A percentile compares a stretch with the other conserved stretches of the same genome.
Conservation (phyloP, 2,797 vertebrate genomes). For the Austrolebias charrua region DNA sequence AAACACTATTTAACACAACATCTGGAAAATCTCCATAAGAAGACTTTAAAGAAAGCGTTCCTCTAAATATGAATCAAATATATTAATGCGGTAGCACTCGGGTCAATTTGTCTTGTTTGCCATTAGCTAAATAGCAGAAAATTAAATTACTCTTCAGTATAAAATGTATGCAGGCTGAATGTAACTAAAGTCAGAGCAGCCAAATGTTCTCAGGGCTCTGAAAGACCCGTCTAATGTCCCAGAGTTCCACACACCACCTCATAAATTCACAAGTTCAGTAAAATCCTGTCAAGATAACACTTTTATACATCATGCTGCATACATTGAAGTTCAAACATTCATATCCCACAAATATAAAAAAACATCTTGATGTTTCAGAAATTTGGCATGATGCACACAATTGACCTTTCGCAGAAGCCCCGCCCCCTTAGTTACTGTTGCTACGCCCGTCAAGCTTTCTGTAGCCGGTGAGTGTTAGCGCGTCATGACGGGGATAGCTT, state of each 20-base stretch:
- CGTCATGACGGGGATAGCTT: too few species aligned
- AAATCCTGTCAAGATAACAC: background rate
- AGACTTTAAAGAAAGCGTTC: background rate
- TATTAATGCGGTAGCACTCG: background rate
- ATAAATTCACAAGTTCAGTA: background rate
- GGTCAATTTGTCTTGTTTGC: background rate
- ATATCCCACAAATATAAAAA: too few species aligned
- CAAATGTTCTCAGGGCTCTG: background rate
- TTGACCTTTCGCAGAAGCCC: too few species aligned
- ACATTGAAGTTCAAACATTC: too few species aligned
- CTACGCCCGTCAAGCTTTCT: too few species aligned
- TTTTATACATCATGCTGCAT: background rate
- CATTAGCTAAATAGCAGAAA: constrained; percentile 6
- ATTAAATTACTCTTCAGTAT: constrained; percentile 9
- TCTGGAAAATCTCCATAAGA: background rate
- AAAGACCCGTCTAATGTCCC: background rate
- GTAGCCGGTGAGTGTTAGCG: too few species aligned
- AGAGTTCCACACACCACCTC: background rate
- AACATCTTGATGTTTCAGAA: too few species aligned
- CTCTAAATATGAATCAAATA: background rate
- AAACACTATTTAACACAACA: background rate
- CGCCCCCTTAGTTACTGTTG: too few species aligned
- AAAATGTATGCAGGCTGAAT: constrained; percentile 1
- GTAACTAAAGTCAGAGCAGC: background rate
- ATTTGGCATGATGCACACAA: too few species aligned